Evolutionary conservation across 2,888 invertebrate genomes (phyloP).

Genomic region (Priocnemis perturbator): DNA sequence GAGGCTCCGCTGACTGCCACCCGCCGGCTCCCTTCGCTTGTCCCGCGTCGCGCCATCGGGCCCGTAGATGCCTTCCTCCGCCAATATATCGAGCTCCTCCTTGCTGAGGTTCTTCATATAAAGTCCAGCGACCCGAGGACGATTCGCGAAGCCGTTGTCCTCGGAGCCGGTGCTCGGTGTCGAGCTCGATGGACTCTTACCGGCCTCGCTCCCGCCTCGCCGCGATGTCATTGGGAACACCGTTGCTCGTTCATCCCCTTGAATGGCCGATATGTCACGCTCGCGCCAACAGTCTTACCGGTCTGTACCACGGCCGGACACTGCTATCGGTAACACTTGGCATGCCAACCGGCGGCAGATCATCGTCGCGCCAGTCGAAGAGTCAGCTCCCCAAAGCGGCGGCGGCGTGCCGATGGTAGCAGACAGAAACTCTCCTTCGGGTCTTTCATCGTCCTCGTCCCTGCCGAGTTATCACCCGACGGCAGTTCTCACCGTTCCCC

Average conservation of each 20-base stretch:
- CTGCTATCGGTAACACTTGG: not conserved
- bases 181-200: slow-evolving; percentile 67
- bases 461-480: no score
- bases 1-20: slow-evolving; percentile 61
- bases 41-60: slow-evolving; percentile 57
- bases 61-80: slow-evolving; percentile 63
- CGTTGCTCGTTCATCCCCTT: slow-evolving; percentile 47
- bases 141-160: slow-evolving; percentile 70
- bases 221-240: slow-evolving; percentile 72
- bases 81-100: slow-evolving; percentile 62
- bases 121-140: slow-evolving; percentile 65
- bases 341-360: not conserved
- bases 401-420: not conserved
- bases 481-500: no score
- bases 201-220: slow-evolving; percentile 70
- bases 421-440: no score
- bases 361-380: not conserved
- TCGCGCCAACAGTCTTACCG: not conserved
- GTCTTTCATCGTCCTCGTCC: no score
- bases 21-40: slow-evolving; percentile 37
- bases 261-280: slow-evolving; percentile 1
- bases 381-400: not conserved
- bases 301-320: not conserved
- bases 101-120: slow-evolving; percentile 64
- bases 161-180: slow-evolving; percentile 70